phyloP scores from a whole-genome alignment of 2,113 vertebrate genomes.

The Sisor rabdophorus region DNA sequence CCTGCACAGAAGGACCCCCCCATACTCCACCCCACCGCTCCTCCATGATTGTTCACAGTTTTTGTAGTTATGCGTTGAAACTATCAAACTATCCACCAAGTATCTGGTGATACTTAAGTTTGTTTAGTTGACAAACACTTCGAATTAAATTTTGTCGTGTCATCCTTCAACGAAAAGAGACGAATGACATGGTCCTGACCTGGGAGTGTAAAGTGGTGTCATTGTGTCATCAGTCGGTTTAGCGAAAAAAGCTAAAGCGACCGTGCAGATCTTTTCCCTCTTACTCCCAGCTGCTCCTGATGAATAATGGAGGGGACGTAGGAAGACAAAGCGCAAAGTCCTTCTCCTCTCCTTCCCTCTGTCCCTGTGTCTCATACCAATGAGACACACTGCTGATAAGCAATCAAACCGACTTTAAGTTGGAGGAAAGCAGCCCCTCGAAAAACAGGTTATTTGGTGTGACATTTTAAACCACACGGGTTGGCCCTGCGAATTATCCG shows the following conservation, averaged over 20 bases:
- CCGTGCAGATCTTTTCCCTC: conserved; percentile 5
- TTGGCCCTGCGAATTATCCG: not conserved
- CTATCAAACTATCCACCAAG: not conserved
- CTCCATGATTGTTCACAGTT: too few species aligned
- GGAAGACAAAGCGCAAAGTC: conserved; percentile 36
- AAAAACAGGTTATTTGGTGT: conserved; percentile 28
- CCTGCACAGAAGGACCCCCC: too few species aligned
- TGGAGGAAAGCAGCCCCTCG: not conserved
- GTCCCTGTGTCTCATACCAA: conserved; percentile 40
- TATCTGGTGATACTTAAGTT: not conserved
- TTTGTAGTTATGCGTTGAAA: too few species aligned
- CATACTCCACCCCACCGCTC: too few species aligned
- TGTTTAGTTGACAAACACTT: not conserved
- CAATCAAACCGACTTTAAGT: not conserved
- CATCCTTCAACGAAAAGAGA: conserved; percentile 3
- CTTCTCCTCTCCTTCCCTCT: conserved; percentile 26
- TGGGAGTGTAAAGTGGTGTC: conserved; percentile 13
- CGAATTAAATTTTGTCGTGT: not conserved
- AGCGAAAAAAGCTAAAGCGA: conserved; percentile 27
- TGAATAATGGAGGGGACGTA: conserved; percentile 39
- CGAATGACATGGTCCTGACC: conserved; percentile 6
- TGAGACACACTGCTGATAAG: conserved; percentile 33
- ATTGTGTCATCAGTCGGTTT: conserved; percentile 24
- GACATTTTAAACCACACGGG: conserved; percentile 34
- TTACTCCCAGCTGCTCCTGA: conserved; percentile 33